Percentiles rank a stretch among this genome's conserved stretches.
These are phyloP conservation scores for Anguilla rostrata DNA, from an alignment of 2,113 vertebrate species.

Conservation along the genomic window DNA sequence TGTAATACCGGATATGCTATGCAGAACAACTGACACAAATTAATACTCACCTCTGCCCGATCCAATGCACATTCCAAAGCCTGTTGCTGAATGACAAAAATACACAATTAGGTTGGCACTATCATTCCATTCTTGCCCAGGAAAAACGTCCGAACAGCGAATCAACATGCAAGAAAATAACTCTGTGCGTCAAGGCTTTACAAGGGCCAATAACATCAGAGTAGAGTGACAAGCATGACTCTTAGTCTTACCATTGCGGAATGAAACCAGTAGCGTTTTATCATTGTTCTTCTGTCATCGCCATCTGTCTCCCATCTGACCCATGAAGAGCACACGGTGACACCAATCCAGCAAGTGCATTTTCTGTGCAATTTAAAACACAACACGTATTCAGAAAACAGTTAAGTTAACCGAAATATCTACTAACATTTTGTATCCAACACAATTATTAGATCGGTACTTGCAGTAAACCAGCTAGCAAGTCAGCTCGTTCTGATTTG, in stretches of 20 bases:
- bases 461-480: too few relatives aligned
- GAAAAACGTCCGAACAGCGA: neutral
- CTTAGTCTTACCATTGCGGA: constrained; percentile 70
- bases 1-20: neutral
- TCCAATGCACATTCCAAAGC: constrained; percentile 97
- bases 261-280: constrained; percentile 66
- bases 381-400: neutral
- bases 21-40: neutral
- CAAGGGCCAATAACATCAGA: neutral
- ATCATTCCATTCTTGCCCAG: neutral
- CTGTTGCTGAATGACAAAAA: constrained; percentile 80
- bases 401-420: neutral
- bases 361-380: neutral
- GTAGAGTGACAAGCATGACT: neutral
- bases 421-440: neutral
- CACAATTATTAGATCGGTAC: too few relatives aligned
- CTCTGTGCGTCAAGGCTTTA: neutral
- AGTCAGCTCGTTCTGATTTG: too few relatives aligned
- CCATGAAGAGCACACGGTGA: neutral
- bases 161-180: neutral
- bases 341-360: neutral
- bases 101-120: neutral
- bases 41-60: constrained; percentile 88
- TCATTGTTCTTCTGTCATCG: constrained; percentile 72
- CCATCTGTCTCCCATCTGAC: constrained; percentile 69